A percentile compares a stretch with the other conserved stretches of the same genome.
These are phyloP conservation scores for Sinocyclocheilus anshuiensis DNA, from an alignment of 2,113 vertebrate genomes.

Conservation along the genomic window DNA sequence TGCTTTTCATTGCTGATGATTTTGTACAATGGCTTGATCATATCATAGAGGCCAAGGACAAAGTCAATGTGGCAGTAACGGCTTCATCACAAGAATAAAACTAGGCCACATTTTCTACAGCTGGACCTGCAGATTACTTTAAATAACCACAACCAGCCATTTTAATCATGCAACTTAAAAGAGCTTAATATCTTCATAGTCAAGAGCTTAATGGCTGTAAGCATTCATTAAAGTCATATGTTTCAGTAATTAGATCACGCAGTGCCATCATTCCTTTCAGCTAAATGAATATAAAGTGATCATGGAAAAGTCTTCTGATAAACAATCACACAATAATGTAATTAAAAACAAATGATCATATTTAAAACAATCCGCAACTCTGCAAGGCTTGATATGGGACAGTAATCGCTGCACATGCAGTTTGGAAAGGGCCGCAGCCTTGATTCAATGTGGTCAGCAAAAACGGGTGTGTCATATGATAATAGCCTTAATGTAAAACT, in stretches of 20 bases:
- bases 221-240: background rate
- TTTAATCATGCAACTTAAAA: background rate
- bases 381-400: background rate
- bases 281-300: background rate
- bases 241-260: background rate
- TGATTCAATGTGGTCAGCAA: conserved; percentile 73
- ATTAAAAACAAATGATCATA: conserved; percentile 12
- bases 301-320: conserved; percentile 7
- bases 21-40: background rate
- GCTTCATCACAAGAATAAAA: background rate
- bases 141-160: background rate
- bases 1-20: background rate
- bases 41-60: background rate
- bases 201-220: background rate
- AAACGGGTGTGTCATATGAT: conserved; percentile 66
- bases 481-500: conserved; percentile 72
- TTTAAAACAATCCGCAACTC: conserved; percentile 7
- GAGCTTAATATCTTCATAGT: background rate
- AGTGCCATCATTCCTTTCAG: background rate
- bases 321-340: background rate
- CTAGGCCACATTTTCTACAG: background rate
- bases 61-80: background rate
- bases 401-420: background rate
- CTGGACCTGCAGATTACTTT: background rate
- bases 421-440: conserved; percentile 42